Conservation (phyloP, 2,888 invertebrate genomes). For the Papilio demoleus region DNA sequence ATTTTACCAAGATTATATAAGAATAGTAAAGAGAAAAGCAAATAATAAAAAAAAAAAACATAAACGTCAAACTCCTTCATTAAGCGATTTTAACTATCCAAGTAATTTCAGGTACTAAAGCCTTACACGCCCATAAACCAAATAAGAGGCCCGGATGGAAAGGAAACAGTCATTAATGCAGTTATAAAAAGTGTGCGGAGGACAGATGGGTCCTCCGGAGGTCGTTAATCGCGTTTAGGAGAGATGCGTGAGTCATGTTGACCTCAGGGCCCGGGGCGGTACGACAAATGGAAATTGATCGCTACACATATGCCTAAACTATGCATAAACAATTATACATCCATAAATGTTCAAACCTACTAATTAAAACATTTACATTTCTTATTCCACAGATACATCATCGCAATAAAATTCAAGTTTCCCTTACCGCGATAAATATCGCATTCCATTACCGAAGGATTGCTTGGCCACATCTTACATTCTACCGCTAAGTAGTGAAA, state of each 20-base stretch:
- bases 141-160: neutral
- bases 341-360: neutral
- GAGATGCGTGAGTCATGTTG: constrained; percentile 51
- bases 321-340: constrained; percentile 1
- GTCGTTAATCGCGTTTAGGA: constrained; percentile 52
- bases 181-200: constrained; percentile 37
- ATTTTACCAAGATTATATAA: too few species aligned
- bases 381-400: too few species aligned
- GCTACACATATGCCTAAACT: constrained; percentile 17
- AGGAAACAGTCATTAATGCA: constrained; percentile 33
- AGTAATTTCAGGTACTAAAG: neutral
- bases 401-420: too few species aligned
- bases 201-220: constrained; percentile 42
- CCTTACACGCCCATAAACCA: neutral
- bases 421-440: too few species aligned
- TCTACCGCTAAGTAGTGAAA: too few species aligned
- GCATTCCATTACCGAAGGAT: too few species aligned
- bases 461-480: too few species aligned
- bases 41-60: too few species aligned
- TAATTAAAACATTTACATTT: neutral
- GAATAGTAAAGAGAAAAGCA: too few species aligned
- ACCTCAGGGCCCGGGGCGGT: constrained; percentile 43
- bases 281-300: constrained; percentile 37
- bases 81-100: neutral
- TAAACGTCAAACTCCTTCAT: too few species aligned